Percentiles rank a stretch among this genome's conserved stretches.
These are phyloP conservation scores for Boleophthalmus pectinirostris DNA, from an alignment of 2,113 vertebrate species.

Conservation along the genomic window DNA sequence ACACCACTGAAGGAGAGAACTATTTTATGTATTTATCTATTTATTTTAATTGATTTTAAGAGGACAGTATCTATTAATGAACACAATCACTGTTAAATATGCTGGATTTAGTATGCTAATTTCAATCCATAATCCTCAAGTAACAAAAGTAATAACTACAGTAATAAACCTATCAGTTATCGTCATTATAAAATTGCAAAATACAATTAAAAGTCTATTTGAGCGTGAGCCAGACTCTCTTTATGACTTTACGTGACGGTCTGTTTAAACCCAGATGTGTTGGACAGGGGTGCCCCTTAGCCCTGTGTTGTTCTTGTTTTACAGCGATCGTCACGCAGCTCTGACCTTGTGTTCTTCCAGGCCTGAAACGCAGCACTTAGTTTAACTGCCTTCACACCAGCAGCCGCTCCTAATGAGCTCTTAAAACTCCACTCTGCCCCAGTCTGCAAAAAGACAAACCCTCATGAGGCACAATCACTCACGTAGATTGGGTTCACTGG, in stretches of 20 bases:
- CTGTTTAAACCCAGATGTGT: slow-evolving; percentile 25
- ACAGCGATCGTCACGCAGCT: slow-evolving; percentile 9
- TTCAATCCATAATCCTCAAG: too few relatives aligned
- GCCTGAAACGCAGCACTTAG: slow-evolving; percentile 6
- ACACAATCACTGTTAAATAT: too few relatives aligned
- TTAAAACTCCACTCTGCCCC: slow-evolving; percentile 11
- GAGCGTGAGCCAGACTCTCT: neutral
- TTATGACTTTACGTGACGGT: slow-evolving; percentile 19
- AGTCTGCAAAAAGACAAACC: neutral
- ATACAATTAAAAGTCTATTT: too few relatives aligned
- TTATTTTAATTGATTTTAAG: too few relatives aligned
- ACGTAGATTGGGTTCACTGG: neutral
- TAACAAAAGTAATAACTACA: too few relatives aligned
- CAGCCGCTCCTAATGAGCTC: slow-evolving; percentile 27
- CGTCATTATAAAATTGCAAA: too few relatives aligned
- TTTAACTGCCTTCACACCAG: slow-evolving; percentile 14
- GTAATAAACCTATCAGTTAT: too few relatives aligned
- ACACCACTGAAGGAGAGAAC: too few relatives aligned
- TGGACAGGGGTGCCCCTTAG: neutral
- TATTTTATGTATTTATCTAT: too few relatives aligned
- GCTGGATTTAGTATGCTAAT: too few relatives aligned
- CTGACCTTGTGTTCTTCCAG: slow-evolving; percentile 8
- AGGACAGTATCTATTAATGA: too few relatives aligned
- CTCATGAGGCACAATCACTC: neutral
- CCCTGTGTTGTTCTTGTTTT: slow-evolving; percentile 4